These are phyloP conservation scores for Delichon dasypus DNA, from an alignment of 2,797 vertebrate genomes.

Conservation along the genomic window DNA sequence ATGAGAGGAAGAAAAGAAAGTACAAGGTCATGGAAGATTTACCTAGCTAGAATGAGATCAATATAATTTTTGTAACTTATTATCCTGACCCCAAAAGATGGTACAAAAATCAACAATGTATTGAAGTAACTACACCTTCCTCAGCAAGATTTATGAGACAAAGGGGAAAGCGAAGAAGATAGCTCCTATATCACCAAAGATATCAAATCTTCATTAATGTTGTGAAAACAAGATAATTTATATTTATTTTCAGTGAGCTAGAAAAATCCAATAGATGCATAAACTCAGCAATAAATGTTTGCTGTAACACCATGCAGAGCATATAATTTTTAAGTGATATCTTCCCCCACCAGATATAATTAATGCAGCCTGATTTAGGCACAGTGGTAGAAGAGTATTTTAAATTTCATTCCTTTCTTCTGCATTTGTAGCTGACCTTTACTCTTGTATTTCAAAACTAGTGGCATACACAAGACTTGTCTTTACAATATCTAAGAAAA, in stretches of 20 bases:
- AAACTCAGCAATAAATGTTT: not conserved
- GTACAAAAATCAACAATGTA: slow-evolving; percentile 71
- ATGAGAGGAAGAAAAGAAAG: not conserved
- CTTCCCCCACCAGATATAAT: not conserved
- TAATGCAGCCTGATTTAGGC: not conserved
- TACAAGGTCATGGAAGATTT: slow-evolving; percentile 71
- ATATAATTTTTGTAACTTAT: slow-evolving; percentile 73
- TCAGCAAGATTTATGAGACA: slow-evolving; percentile 72
- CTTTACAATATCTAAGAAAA: not conserved
- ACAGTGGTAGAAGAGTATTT: not conserved
- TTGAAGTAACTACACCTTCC: slow-evolving; percentile 68
- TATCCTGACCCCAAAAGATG: slow-evolving; percentile 50
- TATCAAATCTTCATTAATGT: slow-evolving; percentile 57
- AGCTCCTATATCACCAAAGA: slow-evolving; percentile 19
- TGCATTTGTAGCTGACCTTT: not conserved
- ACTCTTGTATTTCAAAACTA: not conserved
- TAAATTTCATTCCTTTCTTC: not conserved
- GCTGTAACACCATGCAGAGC: not conserved
- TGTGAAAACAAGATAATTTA: slow-evolving; percentile 48
- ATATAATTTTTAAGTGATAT: not conserved
- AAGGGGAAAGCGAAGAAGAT: not conserved
- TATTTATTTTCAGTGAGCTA: slow-evolving; percentile 37
- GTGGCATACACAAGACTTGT: not conserved
- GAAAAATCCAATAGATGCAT: not conserved
- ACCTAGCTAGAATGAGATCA: slow-evolving; percentile 59